phyloP scores from a whole-genome alignment of 2,113 vertebrate genomes.

The Paralichthys olivaceus region DNA sequence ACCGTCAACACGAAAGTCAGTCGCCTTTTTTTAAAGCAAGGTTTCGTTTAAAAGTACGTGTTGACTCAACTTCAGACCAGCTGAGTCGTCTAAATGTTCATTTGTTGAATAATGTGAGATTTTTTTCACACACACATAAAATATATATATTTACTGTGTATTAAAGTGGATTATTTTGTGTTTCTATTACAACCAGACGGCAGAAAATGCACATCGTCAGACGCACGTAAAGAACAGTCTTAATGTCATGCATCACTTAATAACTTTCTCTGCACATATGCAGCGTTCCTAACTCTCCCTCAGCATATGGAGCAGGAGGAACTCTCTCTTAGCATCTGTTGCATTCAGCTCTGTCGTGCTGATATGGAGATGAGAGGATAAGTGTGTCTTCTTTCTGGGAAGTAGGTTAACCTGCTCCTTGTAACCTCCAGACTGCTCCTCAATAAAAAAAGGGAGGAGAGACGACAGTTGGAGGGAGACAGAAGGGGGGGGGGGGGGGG shows the following conservation, averaged over 20 bases:
- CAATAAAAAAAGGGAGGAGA: slow-evolving; percentile 25
- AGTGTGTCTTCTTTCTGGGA: slow-evolving; percentile 46
- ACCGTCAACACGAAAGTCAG: too few relatives aligned
- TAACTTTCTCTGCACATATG: slow-evolving; percentile 47
- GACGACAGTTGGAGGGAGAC: slow-evolving; percentile 24
- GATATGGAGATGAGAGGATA: slow-evolving; percentile 53
- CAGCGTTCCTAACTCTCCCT: slow-evolving; percentile 16
- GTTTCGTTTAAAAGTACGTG: too few relatives aligned
- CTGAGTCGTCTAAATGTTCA: too few relatives aligned
- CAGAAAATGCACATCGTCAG: too few relatives aligned
- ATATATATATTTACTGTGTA: too few relatives aligned
- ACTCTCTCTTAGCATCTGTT: slow-evolving; percentile 56
- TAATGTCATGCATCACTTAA: background rate
- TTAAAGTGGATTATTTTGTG: too few relatives aligned
- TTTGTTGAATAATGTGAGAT: too few relatives aligned
- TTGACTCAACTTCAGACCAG: too few relatives aligned
- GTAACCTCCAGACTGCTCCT: slow-evolving; percentile 29
- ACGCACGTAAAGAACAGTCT: too few relatives aligned
- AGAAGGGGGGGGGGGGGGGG: slow-evolving; percentile 7
- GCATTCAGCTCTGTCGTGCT: slow-evolving; percentile 11
- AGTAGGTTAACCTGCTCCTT: slow-evolving; percentile 69
- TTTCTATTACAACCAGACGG: too few relatives aligned
- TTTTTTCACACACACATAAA: too few relatives aligned
- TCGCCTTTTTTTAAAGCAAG: too few relatives aligned
- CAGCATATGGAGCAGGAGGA: slow-evolving; percentile 39